These are phyloP conservation scores for Carposina sasakii DNA, from an alignment of 1,140 invertebrate genomes.

Conservation along the genomic window DNA sequence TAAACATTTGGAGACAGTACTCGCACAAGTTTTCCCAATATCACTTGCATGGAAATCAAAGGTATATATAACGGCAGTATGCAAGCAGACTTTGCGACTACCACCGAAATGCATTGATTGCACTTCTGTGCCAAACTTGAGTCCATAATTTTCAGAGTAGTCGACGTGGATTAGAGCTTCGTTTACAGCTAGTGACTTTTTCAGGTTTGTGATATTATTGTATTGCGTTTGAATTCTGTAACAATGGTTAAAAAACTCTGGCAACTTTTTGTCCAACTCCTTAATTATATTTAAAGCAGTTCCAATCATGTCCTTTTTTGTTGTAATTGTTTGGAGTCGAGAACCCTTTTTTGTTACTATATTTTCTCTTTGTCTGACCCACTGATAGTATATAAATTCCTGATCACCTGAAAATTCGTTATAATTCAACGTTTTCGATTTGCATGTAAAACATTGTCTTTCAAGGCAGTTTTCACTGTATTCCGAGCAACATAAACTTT, in stretches of 20 bases:
- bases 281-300: neutral
- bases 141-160: slow-evolving; percentile 18
- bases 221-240: slow-evolving; percentile 7
- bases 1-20: slow-evolving; percentile 14
- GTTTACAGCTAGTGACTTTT: neutral
- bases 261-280: neutral
- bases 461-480: neutral
- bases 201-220: slow-evolving; percentile 6
- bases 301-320: neutral
- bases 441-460: neutral
- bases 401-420: neutral
- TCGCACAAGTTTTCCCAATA: neutral
- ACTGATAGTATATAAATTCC: neutral
- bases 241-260: slow-evolving; percentile 5
- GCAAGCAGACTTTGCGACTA: slow-evolving; percentile 1
- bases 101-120: slow-evolving; percentile 17
- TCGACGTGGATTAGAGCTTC: slow-evolving; percentile 17
- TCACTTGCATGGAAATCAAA: neutral
- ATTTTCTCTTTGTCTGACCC: neutral
- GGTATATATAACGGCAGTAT: slow-evolving; percentile 16
- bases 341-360: neutral
- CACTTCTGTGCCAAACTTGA: slow-evolving; percentile 16
- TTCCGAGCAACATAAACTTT: neutral
- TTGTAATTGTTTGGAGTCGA: neutral
- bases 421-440: neutral